A percentile compares a stretch with the other conserved stretches of the same genome.
Evolutionary conservation across 2,113 vertebrate genomes (phyloP).

Genomic region (Aldabrachelys gigantea): DNA sequence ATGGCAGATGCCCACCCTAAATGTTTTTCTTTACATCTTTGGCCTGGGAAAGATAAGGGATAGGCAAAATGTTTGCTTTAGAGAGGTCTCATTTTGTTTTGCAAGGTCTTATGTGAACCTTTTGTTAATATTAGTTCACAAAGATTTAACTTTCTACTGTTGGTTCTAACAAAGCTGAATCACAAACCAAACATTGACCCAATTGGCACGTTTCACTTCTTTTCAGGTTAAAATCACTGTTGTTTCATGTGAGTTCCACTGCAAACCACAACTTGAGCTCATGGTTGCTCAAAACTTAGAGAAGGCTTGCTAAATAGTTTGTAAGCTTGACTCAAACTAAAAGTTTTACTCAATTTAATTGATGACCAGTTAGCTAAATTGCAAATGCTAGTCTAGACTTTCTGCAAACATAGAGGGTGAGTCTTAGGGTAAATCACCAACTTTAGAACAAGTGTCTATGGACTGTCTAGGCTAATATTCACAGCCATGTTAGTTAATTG

Average conservation of each 20-base stretch:
- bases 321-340: constrained; percentile 40
- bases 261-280: fast-evolving
- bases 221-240: background rate
- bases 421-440: background rate
- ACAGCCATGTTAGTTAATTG: fast-evolving
- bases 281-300: fast-evolving
- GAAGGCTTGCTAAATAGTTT: background rate
- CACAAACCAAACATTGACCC: background rate
- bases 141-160: background rate
- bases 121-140: background rate
- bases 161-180: background rate
- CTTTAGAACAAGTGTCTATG: constrained; percentile 27
- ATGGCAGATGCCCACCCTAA: background rate
- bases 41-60: background rate
- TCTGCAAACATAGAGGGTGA: constrained; percentile 66
- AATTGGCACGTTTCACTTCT: fast-evolving
- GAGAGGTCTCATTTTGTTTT: fast-evolving
- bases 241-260: background rate
- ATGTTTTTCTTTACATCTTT: background rate
- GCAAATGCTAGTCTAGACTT: background rate
- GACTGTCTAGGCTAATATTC: background rate
- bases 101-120: fast-evolving
- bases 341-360: background rate
- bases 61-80: background rate
- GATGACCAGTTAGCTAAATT: background rate